Evolutionary conservation across 2,113 vertebrate species (phyloP).

Genomic region (Lagopus muta): DNA sequence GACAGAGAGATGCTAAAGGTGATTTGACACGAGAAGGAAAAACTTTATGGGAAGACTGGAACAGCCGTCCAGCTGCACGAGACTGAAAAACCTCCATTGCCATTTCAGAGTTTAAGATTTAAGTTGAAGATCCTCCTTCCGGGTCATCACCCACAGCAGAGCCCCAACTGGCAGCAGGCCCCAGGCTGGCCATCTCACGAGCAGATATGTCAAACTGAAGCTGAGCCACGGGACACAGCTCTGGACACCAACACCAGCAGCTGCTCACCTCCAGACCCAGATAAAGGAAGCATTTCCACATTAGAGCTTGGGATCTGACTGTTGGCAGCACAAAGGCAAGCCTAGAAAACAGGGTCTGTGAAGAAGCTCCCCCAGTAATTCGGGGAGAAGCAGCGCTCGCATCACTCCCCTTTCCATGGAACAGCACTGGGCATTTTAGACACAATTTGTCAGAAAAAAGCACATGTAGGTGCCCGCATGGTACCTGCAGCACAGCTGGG

Average conservation of each 20-base stretch:
- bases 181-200: background rate
- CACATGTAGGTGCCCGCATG: background rate
- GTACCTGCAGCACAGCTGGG: background rate
- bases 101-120: background rate
- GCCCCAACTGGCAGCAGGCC: fast-evolving
- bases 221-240: fast-evolving
- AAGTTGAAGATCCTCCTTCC: background rate
- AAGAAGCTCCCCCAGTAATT: background rate
- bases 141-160: background rate
- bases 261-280: background rate
- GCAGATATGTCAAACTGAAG: fast-evolving
- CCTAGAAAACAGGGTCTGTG: background rate
- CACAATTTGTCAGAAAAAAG: background rate
- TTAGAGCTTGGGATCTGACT: background rate
- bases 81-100: background rate
- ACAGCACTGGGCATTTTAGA: background rate
- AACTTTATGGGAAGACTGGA: background rate
- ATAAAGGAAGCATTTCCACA: background rate
- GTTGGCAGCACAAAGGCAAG: background rate
- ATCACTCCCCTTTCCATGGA: background rate
- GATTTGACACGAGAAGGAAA: background rate
- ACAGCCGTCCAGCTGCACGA: background rate
- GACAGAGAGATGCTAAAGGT: background rate
- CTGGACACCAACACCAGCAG: background rate
- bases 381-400: fast-evolving